Evolutionary conservation across 1,140 invertebrate genomes (phyloP), one percentile per base, ranked within the genome.

Genomic region (Battus philenor): DNA sequence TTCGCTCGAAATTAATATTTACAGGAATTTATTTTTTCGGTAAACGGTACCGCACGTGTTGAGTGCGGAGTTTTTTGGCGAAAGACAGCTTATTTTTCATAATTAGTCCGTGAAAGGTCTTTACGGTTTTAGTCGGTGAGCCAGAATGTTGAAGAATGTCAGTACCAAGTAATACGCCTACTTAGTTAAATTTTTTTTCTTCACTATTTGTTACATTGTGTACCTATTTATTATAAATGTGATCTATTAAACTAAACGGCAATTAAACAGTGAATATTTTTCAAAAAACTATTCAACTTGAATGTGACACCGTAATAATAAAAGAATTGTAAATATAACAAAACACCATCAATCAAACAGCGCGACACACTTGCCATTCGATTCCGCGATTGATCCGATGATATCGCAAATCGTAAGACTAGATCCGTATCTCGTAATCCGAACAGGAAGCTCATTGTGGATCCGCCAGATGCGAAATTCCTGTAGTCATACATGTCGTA

Each of bases 391-490:
- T 47, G 30, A 39, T 33, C 31, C 16, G 24, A 58, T 48, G 33
- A 59, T 55, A 63, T 67, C 55, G 53, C 53, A 62, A 62, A 66
- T 59, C 77, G 62, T 54, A 27, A 55, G 74, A 71, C 53, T 43
- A 76, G 72, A 80, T 76, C 57, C 61, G 67, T 72, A 73, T 81
- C 74, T 74, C 44, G 46, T 81, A 82, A 81, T 78, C 75, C 78
- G 68, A 64, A 85, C 81, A 85, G 81, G 81, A 85, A 85, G 57
- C 50, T 65, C 58, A 68, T 85, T 85, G 81, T 85, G 36, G 59
- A 52, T 52, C 46, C 32, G 58, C 65, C 78, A 85, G 81, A 85
- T 85, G 81, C 77, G 78, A 82, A 85, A 85, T 82, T 76, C 81
- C 76, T 59, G 31, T 49, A 49, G 53, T 47, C 47, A 59, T 68